phyloP scores from a whole-genome alignment of 2,888 invertebrate species.

The Folsomia candida region DNA sequence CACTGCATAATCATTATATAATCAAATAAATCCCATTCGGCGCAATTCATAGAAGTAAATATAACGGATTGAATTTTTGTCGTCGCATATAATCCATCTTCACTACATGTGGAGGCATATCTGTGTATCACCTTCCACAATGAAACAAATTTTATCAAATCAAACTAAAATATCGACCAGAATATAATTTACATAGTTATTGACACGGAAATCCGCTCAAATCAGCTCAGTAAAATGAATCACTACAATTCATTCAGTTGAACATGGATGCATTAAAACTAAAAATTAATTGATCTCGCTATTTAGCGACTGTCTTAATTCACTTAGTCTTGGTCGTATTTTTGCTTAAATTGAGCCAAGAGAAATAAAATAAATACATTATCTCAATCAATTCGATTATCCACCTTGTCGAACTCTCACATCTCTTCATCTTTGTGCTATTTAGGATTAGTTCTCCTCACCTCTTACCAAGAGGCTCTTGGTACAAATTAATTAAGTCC shows the following conservation, averaged over 20 bases:
- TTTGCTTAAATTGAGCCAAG: no score
- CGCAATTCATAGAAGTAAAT: not conserved
- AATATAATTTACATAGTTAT: constrained; percentile 4
- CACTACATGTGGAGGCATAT: not conserved
- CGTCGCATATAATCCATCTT: no score
- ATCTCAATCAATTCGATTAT: no score
- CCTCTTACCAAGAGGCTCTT: no score
- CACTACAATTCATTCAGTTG: not conserved
- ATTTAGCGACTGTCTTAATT: no score
- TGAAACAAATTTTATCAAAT: not conserved
- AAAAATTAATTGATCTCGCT: no score
- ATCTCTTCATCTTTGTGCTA: no score
- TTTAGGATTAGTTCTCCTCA: no score
- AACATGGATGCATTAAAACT: not conserved
- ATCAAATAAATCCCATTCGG: not conserved
- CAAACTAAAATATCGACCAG: not conserved
- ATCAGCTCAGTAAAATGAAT: not conserved
- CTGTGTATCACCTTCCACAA: not conserved
- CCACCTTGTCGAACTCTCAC: no score
- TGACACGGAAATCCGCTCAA: not conserved
- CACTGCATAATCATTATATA: not conserved
- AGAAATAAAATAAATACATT: no score
- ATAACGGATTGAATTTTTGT: not conserved
- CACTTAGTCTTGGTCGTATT: no score
- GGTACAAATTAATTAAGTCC: no score